Conservation (phyloP, 2,113 vertebrate species). For the Microcebus tavaratra region DNA sequence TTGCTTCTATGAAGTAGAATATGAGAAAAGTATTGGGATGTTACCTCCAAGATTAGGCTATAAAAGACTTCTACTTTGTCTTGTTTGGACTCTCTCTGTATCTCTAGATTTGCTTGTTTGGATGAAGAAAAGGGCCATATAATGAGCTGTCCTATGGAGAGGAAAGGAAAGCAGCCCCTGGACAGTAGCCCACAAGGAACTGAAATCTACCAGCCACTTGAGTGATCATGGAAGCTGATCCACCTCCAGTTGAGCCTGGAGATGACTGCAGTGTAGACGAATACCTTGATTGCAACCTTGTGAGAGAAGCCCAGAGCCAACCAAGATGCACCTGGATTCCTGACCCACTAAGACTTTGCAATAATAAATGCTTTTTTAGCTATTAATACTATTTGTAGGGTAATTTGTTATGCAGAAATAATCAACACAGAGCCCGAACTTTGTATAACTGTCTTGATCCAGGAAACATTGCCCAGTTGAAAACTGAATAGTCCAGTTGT, state of each 20-base stretch:
- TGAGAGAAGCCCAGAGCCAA: not conserved
- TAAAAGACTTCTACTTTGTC: not conserved
- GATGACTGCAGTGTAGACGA: not conserved
- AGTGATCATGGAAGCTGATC: not conserved
- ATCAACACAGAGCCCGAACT: too few species aligned
- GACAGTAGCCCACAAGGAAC: not conserved
- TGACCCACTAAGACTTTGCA: too few species aligned
- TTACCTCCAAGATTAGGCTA: not conserved
- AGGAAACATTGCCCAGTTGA: too few species aligned
- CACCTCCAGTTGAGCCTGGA: not conserved
- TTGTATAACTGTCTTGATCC: too few species aligned
- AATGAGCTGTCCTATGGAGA: not conserved
- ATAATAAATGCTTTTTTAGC: too few species aligned
- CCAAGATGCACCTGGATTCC: not conserved
- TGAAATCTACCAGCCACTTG: not conserved
- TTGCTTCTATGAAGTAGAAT: too few species aligned
- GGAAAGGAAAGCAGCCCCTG: not conserved
- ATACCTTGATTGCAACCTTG: not conserved
- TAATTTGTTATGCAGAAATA: too few species aligned
- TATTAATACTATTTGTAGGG: too few species aligned
- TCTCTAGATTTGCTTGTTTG: not conserved
- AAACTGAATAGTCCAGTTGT: too few species aligned
- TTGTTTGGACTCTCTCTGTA: not conserved
- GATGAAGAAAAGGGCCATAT: not conserved
- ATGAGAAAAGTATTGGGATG: not conserved